Evolutionary conservation across 2,113 vertebrate genomes (phyloP).

Genomic region (Gallinago media): DNA sequence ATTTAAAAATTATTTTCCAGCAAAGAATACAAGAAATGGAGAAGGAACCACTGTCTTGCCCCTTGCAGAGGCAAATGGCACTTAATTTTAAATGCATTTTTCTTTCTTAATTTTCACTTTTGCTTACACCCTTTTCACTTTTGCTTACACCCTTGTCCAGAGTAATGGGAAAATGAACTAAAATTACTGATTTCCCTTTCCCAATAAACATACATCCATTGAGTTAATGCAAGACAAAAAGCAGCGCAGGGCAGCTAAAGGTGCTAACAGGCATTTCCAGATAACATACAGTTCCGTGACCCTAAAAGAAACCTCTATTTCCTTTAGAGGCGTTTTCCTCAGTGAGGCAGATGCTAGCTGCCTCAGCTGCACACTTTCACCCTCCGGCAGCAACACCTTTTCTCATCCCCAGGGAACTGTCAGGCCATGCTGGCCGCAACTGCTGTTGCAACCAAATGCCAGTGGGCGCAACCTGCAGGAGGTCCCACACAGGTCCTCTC

Average conservation of each 20-base stretch:
- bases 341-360: background rate
- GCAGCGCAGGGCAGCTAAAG: background rate
- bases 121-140: background rate
- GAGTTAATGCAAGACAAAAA: background rate
- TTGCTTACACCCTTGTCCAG: background rate
- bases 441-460: background rate
- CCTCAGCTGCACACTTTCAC: too few relatives aligned
- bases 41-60: background rate
- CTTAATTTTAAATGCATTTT: background rate
- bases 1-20: background rate
- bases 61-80: background rate
- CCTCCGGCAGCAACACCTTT: background rate
- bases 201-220: background rate
- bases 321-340: background rate
- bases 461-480: fast-evolving
- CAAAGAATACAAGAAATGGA: background rate
- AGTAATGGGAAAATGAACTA: background rate
- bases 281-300: background rate
- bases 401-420: background rate
- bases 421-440: background rate
- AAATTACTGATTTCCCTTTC: background rate
- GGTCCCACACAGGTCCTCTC: background rate
- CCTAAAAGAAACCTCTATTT: background rate
- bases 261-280: background rate
- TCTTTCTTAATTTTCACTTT: background rate